phyloP scores from a whole-genome alignment of 2,113 vertebrate genomes.

The Polyodon spathula region DNA sequence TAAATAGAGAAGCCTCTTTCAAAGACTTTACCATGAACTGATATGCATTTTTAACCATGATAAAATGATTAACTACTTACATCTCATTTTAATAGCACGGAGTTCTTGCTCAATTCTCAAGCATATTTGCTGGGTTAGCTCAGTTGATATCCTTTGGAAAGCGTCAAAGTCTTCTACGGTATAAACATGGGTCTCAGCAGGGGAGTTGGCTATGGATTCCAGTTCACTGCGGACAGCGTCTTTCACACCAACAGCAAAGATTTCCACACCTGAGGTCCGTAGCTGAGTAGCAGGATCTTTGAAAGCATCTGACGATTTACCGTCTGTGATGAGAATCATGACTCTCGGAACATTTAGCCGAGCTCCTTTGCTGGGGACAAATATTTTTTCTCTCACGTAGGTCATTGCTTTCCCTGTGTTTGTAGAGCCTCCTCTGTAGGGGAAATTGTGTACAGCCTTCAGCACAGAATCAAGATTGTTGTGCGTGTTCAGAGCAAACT shows the following conservation, averaged over 20 bases:
- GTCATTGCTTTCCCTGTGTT: constrained; percentile 96
- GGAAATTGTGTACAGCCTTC: constrained; percentile 81
- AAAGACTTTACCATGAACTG: too few relatives aligned
- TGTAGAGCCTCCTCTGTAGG: constrained; percentile 93
- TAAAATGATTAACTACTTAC: constrained; percentile 58
- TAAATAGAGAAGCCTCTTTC: too few relatives aligned
- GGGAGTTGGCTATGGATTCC: constrained; percentile 88
- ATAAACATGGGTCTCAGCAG: constrained; percentile 81
- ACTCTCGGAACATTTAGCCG: constrained; percentile 80
- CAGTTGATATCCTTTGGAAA: constrained; percentile 93
- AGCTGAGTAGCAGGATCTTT: constrained; percentile 76
- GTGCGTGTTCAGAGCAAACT: constrained; percentile 85
- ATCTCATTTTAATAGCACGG: constrained; percentile 68
- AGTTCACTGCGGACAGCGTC: constrained; percentile 88
- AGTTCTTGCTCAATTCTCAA: constrained; percentile 91
- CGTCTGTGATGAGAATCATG: constrained; percentile 93
- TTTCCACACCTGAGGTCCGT: constrained; percentile 83
- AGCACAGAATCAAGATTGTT: constrained; percentile 70
- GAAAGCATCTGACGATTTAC: constrained; percentile 90
- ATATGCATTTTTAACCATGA: too few relatives aligned
- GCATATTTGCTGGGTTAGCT: constrained; percentile 93
- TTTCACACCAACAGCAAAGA: constrained; percentile 96
- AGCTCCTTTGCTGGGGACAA: constrained; percentile 70
- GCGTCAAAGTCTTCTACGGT: constrained; percentile 98
- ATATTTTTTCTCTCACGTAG: constrained; percentile 85